Base-by-base conservation (phyloP, 2,888 invertebrate species). In the Mimas tiliae region DNA sequence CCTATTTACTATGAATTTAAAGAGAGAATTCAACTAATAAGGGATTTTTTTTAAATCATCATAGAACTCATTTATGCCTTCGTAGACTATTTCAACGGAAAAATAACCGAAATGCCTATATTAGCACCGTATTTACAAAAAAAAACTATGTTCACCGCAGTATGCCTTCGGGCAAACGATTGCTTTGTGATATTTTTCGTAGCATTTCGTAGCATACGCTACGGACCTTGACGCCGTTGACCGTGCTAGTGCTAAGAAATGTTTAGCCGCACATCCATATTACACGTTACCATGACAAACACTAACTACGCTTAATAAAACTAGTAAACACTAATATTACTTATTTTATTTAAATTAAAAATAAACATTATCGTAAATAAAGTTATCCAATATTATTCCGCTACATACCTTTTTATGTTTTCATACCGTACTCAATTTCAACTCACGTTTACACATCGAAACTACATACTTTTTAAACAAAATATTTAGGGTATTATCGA, bases 241-340 rank as follows among this genome's bases (percentile, higher is more conserved):
- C 50, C 9, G 50, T 50, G 9, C 50, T 50, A 50, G 16, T 50
- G 47, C 16, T 48, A 7, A 50, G 16, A 58, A 58, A 58, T 58
- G 38, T 12, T 58, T 42, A 42, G 19, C 38, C 19, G 12, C 58
- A 42, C 19, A 58, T 19, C 11, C 42, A 58, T 58, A 19, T 58
- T 12, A 19, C 42, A 58, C 42, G 58, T 58, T 58, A 42, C 42
- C 58, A 58, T 42, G 58, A 58, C 42, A 42, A 58, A 19, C 58
- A 38, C 6, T 12, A 58, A 38, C 16, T 42, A 42, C 19, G 42
- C 42, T 58, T 42, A 38, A 55, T 38, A 58, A 58, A 19, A 6
- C 12, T 19, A 6, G 1, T 6, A 38, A 12, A 58, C 14, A 45
- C 1, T 45, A 14, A 42, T 42, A 8, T 42, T 42, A 42, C 1